Evolutionary conservation across 2,888 invertebrate species (phyloP).

Genomic region (Clostera curtula): DNA sequence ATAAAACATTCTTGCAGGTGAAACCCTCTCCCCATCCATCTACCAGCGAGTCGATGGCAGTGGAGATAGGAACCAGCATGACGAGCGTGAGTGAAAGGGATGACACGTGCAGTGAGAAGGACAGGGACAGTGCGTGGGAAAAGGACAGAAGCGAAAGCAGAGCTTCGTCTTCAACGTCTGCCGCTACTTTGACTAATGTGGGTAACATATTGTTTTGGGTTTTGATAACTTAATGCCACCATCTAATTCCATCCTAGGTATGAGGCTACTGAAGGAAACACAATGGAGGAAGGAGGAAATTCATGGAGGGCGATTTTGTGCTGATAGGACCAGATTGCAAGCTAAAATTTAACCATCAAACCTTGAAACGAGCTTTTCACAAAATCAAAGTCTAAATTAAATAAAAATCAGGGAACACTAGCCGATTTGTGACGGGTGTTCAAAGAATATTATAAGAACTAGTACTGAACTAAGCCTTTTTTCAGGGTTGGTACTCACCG

Average conservation of each 20-base stretch:
- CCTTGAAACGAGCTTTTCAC: too few species aligned
- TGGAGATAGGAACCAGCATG: conserved; percentile 54
- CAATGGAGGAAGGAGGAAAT: too few species aligned
- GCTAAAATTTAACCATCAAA: too few species aligned
- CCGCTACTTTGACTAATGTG: conserved; percentile 78
- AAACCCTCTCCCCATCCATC: conserved; percentile 43
- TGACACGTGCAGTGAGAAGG: conserved; percentile 57
- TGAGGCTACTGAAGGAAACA: too few species aligned
- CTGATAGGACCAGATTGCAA: too few species aligned
- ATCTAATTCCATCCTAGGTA: too few species aligned
- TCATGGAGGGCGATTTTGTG: too few species aligned
- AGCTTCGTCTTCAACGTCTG: conserved; percentile 68
- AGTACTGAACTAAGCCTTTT: background rate
- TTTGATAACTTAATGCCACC: background rate
- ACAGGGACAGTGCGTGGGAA: conserved; percentile 61
- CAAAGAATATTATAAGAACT: background rate
- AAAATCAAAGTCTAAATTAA: too few species aligned
- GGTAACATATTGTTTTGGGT: conserved; percentile 34
- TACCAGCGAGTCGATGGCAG: conserved; percentile 45
- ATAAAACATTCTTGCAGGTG: too few species aligned
- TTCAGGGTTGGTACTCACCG: conserved; percentile 82
- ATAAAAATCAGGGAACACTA: too few species aligned
- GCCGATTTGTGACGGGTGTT: too few species aligned
- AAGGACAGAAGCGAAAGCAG: conserved; percentile 60
- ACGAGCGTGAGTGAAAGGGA: conserved; percentile 58